These are phyloP conservation scores for Nephila pilipes DNA, from an alignment of 1,140 invertebrate species.

Conservation along the genomic window DNA sequence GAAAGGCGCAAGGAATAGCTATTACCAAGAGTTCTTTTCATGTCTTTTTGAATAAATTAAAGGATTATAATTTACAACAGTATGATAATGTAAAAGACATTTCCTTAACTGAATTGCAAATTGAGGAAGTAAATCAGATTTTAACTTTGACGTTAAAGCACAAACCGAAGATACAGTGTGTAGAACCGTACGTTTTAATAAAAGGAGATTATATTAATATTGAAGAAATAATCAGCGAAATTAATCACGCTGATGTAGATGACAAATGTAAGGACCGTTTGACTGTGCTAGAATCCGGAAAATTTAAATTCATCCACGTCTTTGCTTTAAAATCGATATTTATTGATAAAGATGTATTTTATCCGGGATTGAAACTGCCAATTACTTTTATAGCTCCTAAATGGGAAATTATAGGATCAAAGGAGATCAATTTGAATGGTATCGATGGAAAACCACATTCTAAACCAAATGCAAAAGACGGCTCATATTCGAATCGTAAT, in stretches of 20 bases:
- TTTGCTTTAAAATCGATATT: neutral
- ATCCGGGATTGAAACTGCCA: neutral
- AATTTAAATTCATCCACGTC: neutral
- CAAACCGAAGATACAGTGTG: neutral
- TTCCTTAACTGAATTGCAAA: neutral
- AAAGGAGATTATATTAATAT: neutral
- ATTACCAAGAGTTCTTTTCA: neutral
- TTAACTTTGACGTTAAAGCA: neutral
- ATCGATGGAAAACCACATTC: neutral
- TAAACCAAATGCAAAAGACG: too few species aligned
- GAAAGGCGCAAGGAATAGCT: neutral
- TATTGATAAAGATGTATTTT: neutral
- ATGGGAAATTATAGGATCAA: neutral
- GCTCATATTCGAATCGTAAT: neutral
- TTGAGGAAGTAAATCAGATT: constrained; percentile 16
- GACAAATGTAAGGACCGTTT: neutral
- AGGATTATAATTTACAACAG: neutral
- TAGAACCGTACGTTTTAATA: neutral
- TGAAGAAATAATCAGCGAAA: neutral
- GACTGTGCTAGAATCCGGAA: neutral
- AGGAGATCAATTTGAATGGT: neutral
- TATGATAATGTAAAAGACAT: neutral
- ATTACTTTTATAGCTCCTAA: neutral
- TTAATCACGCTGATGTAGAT: neutral
- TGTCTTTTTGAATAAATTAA: neutral